Base-by-base conservation (phyloP, 2,888 invertebrate genomes). In the Philopedon plagiatum region DNA sequence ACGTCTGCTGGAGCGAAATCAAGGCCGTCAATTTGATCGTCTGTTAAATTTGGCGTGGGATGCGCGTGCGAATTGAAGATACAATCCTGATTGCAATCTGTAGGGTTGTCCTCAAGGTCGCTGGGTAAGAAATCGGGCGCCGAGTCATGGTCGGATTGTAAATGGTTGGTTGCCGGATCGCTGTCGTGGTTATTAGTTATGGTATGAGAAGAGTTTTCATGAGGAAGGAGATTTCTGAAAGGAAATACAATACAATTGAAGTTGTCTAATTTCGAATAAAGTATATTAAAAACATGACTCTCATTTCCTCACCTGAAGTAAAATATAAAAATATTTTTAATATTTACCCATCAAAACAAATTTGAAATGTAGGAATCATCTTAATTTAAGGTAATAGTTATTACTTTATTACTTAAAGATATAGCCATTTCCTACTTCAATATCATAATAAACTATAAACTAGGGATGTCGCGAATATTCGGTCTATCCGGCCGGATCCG, bases 21-120 rank as follows among this genome's bases (percentile, higher is more conserved):
- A 1, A 80, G 56, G 32, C 79, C 79, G 32, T 78, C 79, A 11
- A 79, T 79, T 72, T 80, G 81, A 32, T 80, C 80, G 13, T 80
- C 78, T 5, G 79, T 77, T 34, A 79, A 11, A 34, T 64, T 69
- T 2, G 61, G 37, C 66, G 67, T 65, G 34, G 61, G 61, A 11
- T 73, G 62, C n/a, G 75, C 63, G 61, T 75, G 76, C 13, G 61
- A 63, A 57, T 81, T 82, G 76, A 81, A 84, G 62, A 83, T 82
- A 78, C 84, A 84, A 74, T 85, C 84, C 66, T 81, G 75, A n/a
- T 60, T 72, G 39, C 75, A 75, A 29, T 73, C 75, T 8, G 56
- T 29, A 3, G 60, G 58, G 49, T 75, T 75, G 39, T 75, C 75
- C 13, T 75, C 75, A 37, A 75, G 62, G 18, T 75, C 75, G 74